Conservation (phyloP, 2,888 invertebrate species). For the Tiliacea citrago region DNA sequence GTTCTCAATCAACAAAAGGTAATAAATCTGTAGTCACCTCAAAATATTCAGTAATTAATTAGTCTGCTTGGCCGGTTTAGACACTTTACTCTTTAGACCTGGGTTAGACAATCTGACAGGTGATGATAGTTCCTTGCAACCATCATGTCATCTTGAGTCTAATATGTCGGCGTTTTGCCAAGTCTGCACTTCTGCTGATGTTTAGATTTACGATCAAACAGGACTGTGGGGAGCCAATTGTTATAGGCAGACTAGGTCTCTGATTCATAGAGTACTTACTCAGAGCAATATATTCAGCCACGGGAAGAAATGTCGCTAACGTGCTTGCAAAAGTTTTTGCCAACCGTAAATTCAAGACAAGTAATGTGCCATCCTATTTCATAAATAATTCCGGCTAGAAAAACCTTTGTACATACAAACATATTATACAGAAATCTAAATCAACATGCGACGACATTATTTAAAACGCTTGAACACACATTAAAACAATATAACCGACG, state of each 20-base stretch:
- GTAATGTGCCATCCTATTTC: slow-evolving; percentile 5
- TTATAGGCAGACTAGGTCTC: slow-evolving; percentile 11
- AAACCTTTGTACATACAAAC: background rate
- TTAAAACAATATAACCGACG: slow-evolving; percentile 67
- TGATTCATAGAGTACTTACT: slow-evolving; percentile 37
- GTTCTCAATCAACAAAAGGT: slow-evolving; percentile 46
- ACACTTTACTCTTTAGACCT: slow-evolving; percentile 21
- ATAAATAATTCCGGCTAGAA: slow-evolving; percentile 27
- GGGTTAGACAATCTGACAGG: slow-evolving; percentile 46
- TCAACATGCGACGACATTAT: slow-evolving; percentile 55
- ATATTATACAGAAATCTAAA: slow-evolving; percentile 46
- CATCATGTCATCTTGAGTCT: slow-evolving; percentile 25
- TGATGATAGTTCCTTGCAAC: slow-evolving; percentile 46
- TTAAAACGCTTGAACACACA: slow-evolving; percentile 60
- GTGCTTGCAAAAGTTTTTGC: slow-evolving; percentile 25
- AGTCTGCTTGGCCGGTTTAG: slow-evolving; percentile 26
- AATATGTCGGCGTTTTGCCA: slow-evolving; percentile 44
- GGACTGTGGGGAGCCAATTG: slow-evolving; percentile 6
- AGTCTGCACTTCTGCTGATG: slow-evolving; percentile 35
- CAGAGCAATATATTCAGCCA: slow-evolving; percentile 20
- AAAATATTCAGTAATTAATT: slow-evolving; percentile 52
- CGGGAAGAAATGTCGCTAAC: slow-evolving; percentile 18
- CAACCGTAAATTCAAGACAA: slow-evolving; percentile 33
- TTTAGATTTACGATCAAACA: slow-evolving; percentile 47
- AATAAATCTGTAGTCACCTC: slow-evolving; percentile 36